Evolutionary conservation across 2,888 invertebrate species (phyloP).

Genomic region (Bhutanitis thaidina): DNA sequence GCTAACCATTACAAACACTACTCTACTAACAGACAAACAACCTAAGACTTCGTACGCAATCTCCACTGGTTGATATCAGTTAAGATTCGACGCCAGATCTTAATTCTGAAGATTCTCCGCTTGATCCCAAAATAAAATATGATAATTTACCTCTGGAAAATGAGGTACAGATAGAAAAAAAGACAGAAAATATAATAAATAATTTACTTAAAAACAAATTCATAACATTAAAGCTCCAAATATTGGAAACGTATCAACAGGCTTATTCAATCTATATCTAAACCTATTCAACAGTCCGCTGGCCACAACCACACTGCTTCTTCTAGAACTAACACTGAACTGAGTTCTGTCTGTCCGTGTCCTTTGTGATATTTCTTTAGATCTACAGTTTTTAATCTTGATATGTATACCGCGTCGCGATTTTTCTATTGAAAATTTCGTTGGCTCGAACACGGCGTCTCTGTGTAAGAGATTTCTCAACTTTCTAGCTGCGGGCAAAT

Average conservation of each 20-base stretch:
- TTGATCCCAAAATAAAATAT: no score
- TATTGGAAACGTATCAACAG: slow-evolving; percentile 53
- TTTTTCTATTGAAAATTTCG: slow-evolving; percentile 37
- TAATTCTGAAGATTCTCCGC: no score
- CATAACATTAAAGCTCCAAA: slow-evolving; percentile 62
- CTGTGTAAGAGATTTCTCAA: slow-evolving; percentile 38
- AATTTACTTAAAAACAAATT: slow-evolving; percentile 23
- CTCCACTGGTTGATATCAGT: no score
- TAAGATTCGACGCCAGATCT: no score
- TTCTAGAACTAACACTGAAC: slow-evolving; percentile 23
- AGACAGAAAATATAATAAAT: slow-evolving; percentile 11
- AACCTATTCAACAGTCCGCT: slow-evolving; percentile 64
- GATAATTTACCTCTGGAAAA: no score
- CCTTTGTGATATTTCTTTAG: slow-evolving; percentile 23
- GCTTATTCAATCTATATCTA: slow-evolving; percentile 57
- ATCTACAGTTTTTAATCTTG: slow-evolving; percentile 56
- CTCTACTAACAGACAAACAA: no score
- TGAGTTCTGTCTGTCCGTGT: slow-evolving; percentile 24
- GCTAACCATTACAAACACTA: no score
- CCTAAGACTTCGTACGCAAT: no score
- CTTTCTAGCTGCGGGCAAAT: slow-evolving; percentile 34
- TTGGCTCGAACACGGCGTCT: slow-evolving; percentile 54
- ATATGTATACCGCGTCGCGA: slow-evolving; percentile 41
- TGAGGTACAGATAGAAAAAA: neutral
- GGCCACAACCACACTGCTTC: slow-evolving; percentile 45